Evolutionary conservation across 37 sponge, comb jelly and placozoan genomes (phyloP).

Genomic region (Hexactinellida sp.): DNA sequence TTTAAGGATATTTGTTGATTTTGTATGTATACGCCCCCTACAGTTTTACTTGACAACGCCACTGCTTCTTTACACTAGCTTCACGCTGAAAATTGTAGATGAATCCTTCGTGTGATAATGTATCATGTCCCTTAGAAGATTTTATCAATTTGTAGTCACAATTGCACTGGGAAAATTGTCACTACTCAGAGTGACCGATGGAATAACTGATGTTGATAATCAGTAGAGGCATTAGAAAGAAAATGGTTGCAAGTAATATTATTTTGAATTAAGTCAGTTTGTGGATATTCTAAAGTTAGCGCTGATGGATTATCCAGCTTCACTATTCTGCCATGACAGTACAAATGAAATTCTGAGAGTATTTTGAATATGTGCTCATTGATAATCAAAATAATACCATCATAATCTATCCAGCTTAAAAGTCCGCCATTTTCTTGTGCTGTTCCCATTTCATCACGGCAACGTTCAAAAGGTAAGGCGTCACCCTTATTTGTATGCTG

Average conservation of each 20-base stretch:
- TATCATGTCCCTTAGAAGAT: neutral
- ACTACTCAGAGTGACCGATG: neutral
- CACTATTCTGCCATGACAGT: neutral
- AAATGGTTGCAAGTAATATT: neutral
- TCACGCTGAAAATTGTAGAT: neutral
- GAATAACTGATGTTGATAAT: neutral
- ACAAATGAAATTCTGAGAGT: neutral
- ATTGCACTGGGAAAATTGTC: neutral
- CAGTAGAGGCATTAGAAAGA: neutral
- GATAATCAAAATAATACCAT: neutral
- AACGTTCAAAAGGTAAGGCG: neutral
- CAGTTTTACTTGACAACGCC: constrained; percentile 13
- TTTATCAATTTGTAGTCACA: neutral
- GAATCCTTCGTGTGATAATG: neutral
- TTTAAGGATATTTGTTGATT: neutral
- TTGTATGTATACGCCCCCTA: neutral
- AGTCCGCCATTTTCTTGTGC: neutral
- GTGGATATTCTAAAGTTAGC: neutral
- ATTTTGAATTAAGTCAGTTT: neutral
- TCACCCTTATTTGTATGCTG: neutral
- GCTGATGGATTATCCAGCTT: neutral
- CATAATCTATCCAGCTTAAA: neutral
- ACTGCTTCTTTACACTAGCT: neutral
- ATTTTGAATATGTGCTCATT: neutral
- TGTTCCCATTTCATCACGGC: neutral